phyloP scores from a whole-genome alignment of 2,888 invertebrate genomes.

The Tetragonisca angustula region DNA sequence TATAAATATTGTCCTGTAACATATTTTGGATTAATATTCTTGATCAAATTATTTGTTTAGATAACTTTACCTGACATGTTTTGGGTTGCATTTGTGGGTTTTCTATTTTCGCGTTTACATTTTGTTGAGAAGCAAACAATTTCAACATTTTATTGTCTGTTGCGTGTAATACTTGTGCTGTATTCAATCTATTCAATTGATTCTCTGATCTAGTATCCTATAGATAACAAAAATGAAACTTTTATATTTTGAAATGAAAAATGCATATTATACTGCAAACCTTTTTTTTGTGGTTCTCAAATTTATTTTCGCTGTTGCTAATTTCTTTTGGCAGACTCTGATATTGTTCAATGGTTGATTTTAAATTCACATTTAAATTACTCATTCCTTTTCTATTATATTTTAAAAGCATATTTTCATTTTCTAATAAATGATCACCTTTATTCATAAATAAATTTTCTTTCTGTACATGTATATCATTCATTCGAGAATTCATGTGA shows the following conservation, averaged over 20 bases:
- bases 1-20: constrained; percentile 31
- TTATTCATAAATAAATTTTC: constrained; percentile 17
- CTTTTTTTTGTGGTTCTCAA: constrained; percentile 4
- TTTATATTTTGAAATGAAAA: neutral
- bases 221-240: neutral
- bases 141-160: constrained; percentile 36
- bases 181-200: constrained; percentile 32
- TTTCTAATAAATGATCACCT: constrained; percentile 16
- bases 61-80: constrained; percentile 18
- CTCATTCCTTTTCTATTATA: constrained; percentile 9
- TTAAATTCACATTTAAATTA: constrained; percentile 16
- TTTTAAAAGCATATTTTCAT: constrained; percentile 21
- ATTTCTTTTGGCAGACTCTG: constrained; percentile 2
- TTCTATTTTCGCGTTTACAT: constrained; percentile 35
- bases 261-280: neutral
- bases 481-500: constrained; percentile 17
- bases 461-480: neutral
- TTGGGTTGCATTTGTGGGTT: neutral
- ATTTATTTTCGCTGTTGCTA: neutral
- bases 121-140: constrained; percentile 53
- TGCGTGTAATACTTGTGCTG: neutral
- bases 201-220: constrained; percentile 49
- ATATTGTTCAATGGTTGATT: constrained; percentile 17
- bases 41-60: neutral
- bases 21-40: constrained; percentile 18